These are phyloP conservation scores for Solenopsis fugax DNA, from an alignment of 1,140 invertebrate species.

Conservation along the genomic window DNA sequence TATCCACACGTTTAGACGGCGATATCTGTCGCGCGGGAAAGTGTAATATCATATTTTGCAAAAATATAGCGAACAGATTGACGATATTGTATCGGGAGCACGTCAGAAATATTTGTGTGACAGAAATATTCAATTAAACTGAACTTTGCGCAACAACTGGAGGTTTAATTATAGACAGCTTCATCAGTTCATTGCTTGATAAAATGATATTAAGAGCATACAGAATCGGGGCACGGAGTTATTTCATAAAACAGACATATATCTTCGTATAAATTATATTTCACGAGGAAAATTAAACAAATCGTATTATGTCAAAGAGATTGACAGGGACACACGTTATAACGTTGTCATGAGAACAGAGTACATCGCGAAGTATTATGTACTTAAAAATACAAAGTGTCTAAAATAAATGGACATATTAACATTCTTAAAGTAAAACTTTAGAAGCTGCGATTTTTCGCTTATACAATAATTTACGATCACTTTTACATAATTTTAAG, in stretches of 20 bases:
- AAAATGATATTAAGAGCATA: slow-evolving; percentile 25
- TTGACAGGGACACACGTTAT: not conserved
- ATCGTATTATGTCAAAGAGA: not conserved
- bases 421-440: not conserved
- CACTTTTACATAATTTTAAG: not conserved
- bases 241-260: not conserved
- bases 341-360: not conserved
- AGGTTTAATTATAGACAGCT: slow-evolving; percentile 17
- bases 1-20: not conserved
- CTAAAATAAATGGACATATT: not conserved
- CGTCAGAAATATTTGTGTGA: not conserved
- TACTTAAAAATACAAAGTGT: slow-evolving; percentile 9
- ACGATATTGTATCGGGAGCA: slow-evolving; percentile 31
- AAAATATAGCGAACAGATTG: slow-evolving; percentile 34
- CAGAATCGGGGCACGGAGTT: not conserved
- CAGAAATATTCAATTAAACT: slow-evolving; percentile 6
- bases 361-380: not conserved
- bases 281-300: not conserved
- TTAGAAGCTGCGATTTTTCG: not conserved
- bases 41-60: slow-evolving; percentile 31
- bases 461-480: slow-evolving; percentile 3
- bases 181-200: not conserved
- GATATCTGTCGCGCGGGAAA: slow-evolving; percentile 39
- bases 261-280: slow-evolving; percentile 2
- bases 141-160: not conserved